A percentile compares a stretch with the other conserved stretches of the same genome.
Evolutionary conservation across 2,888 invertebrate species (phyloP).

Genomic region (Mesorhabditis sp.): DNA sequence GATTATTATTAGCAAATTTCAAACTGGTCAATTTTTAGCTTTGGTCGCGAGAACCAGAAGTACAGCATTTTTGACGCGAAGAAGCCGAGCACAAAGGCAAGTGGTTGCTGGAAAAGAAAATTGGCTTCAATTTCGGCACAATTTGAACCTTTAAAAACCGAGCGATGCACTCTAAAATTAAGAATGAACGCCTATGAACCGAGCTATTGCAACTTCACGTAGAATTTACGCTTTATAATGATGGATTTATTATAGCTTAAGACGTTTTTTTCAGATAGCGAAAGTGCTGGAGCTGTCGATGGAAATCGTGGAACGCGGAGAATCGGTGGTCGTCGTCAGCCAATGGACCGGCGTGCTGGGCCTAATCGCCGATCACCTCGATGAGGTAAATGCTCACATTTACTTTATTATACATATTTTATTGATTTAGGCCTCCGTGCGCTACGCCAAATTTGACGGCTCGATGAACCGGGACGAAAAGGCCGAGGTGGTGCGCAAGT

Average conservation of each 20-base stretch:
- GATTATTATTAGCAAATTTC: too few relatives aligned
- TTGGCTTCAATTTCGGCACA: too few relatives aligned
- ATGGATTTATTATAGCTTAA: conserved; percentile 6
- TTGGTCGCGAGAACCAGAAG: not conserved
- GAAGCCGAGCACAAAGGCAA: not conserved
- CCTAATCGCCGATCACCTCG: conserved; percentile 71
- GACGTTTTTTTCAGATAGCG: conserved; percentile 17
- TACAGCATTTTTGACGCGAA: conserved; percentile 1
- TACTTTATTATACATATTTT: not conserved
- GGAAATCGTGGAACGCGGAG: conserved; percentile 21
- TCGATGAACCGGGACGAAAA: not conserved
- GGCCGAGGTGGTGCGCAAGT: not conserved
- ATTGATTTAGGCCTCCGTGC: not conserved
- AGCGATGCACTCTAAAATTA: too few relatives aligned
- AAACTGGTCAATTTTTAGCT: not conserved
- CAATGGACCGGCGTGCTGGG: conserved; percentile 84
- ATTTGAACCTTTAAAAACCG: too few relatives aligned
- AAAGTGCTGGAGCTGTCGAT: conserved; percentile 24
- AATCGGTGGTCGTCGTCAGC: conserved; percentile 72
- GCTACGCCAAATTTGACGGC: not conserved
- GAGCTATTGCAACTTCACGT: too few relatives aligned
- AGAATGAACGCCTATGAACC: too few relatives aligned
- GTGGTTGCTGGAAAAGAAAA: not conserved
- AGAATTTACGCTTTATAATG: not conserved
- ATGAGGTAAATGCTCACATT: conserved; percentile 5